Evolutionary conservation across 2,888 invertebrate genomes (phyloP), one percentile per base, ranked within the genome.

Genomic region (Mechanitis messenoides): DNA sequence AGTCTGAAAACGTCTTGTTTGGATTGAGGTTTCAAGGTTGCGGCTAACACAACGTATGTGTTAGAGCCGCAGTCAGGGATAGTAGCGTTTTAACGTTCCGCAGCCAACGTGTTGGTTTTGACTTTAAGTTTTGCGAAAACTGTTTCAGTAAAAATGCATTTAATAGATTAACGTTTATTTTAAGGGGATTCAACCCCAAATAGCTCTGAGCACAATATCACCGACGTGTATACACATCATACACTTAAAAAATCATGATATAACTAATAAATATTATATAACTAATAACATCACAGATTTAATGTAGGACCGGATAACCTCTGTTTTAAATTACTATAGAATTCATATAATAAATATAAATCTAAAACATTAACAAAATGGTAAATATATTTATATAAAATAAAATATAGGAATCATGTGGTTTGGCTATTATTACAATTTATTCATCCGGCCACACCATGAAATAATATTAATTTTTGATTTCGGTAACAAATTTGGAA

Each of bases 201-300:
- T 74, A 79, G 74, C 76, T 81, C 80, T 86, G 85, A 86, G 85
- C 84, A 84, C 79, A 82, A 77, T 83, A 85, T 85, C 84, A 85
- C 83, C 77, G 79, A 83, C 76, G 81, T 78, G 78, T 74, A 62
- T 69, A 77, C 78, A 79, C 81, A 77, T 78, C 78, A 69, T 69
- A 76, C 64, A 72, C 62, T 70, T 62, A 64, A 62, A 67, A 74
- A 74, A 67, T 71, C 70, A 75, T 74, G 74, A 77, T 79, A 73
- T 69, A 74, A 72, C 74, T 82, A 79, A 74, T 74, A 75, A 79
- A 78, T 77, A 76, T 76, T 75, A 72, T 71, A 71, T 66, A 73
- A 73, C 74, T 78, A 76, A 72, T 66, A 80, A 83, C 80, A 87
- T 87, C 85, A 87, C 87, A 87, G 86, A 81, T 84, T 80, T 74